Evolutionary conservation across 2,113 vertebrate species (phyloP).

Genomic region (Nansenia antarctica): DNA sequence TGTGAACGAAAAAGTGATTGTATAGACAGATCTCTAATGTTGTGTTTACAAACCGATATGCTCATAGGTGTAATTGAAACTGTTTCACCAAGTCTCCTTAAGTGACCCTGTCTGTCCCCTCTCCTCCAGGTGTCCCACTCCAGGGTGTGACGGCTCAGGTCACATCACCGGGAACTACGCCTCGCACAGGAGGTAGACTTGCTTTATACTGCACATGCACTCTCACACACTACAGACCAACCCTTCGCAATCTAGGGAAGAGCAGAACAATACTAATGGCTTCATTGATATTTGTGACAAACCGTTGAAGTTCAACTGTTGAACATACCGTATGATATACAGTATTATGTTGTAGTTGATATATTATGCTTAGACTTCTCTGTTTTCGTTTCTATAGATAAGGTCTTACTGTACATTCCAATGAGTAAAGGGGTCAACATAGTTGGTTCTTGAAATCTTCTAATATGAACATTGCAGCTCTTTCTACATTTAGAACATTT

Average conservation of each 20-base stretch:
- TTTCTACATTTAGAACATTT: neutral
- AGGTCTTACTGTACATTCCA: neutral
- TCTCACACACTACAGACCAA: neutral
- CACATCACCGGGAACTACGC: constrained; percentile 1
- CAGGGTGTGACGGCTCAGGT: constrained; percentile 95
- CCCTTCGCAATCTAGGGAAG: no score
- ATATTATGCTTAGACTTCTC: neutral
- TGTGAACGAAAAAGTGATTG: no score
- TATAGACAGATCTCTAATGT: neutral
- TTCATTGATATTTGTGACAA: no score
- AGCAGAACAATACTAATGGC: no score
- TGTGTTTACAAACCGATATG: neutral
- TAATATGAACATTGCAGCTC: neutral
- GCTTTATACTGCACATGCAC: neutral
- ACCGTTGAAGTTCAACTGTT: no score
- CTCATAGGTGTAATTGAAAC: neutral
- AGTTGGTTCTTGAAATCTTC: neutral
- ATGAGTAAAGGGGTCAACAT: neutral
- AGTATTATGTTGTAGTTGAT: no score
- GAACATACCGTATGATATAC: no score
- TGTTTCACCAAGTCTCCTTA: neutral
- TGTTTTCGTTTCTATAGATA: neutral
- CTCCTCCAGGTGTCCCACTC: constrained; percentile 90
- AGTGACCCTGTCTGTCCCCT: neutral
- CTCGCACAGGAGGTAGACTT: constrained; percentile 9